Evolutionary conservation across 2,797 vertebrate species (phyloP), one percentile per base, ranked within the genome.

Genomic region (Pelobates cultripes): DNA sequence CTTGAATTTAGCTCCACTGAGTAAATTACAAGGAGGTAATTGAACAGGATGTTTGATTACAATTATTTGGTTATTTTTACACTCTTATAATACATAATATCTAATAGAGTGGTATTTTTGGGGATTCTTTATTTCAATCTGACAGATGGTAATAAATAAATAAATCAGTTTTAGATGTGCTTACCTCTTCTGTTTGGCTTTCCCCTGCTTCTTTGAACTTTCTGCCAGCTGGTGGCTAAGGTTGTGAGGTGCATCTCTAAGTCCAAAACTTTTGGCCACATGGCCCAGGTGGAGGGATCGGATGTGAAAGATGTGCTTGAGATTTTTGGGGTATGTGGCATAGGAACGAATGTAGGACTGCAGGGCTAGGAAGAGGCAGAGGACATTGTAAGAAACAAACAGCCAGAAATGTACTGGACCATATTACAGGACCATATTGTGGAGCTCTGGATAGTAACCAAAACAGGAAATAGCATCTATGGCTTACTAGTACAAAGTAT

Each of bases 211-310:
- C 3, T 73, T 88, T 79, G 86, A 86, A 17, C 43, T 47, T 15
- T 79, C 3, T 3, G 82, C 0, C 63, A 86, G 80, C 0, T 87
- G 28, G 66, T 87, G 81, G 43, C 79, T 79, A 45, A 98, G 94
- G 51, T 93, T 94, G 82, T 91, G 90, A 0, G 98, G 98, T 0
- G 97, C 96, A 4, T 99, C 97, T 84, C 98, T 91, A 47, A 99
- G 91, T 72, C 97, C 97, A 6, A 99, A 99, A 92, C 97, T 99
- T 94, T 99, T 99, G 64, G 98, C 97, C 89, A 91, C 91, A 2
- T 99, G 98, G 15, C 98, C 97, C 61, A 99, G 91, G 88, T 99
- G 98, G 57, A 99, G 94, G 14, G 86, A 81, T 3, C 85, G 92
- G 86, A 98, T 90, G 86, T 98, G 96, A 90, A 99, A 99, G 92